A percentile compares a stretch with the other conserved stretches of the same genome.
Conservation (phyloP, 2,888 invertebrate genomes). For the Agrochola lychnidis region DNA sequence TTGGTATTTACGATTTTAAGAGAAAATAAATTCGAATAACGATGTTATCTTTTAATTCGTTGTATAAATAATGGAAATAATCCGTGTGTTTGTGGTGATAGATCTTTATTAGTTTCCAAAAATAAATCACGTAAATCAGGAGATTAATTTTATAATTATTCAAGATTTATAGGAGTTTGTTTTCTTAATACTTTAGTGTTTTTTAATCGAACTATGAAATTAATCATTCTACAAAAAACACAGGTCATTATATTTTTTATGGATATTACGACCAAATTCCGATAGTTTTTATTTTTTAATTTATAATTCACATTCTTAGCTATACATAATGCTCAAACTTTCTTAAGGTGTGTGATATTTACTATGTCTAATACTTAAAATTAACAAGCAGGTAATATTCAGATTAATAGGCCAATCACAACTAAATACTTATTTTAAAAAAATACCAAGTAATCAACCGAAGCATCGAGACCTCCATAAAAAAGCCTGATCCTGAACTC, state of each 20-base stretch:
- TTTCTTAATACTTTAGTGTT: conserved; percentile 35
- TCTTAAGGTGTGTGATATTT: not conserved
- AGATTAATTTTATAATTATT: conserved; percentile 53
- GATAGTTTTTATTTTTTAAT: not conserved
- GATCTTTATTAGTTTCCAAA: conserved; percentile 41
- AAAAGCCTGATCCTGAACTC: too few species aligned
- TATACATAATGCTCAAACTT: not conserved
- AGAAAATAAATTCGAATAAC: conserved; percentile 36
- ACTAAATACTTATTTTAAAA: too few species aligned
- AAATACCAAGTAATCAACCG: too few species aligned
- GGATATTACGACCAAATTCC: not conserved
- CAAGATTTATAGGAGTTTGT: conserved; percentile 40
- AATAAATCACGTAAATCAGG: conserved; percentile 52
- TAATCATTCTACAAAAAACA: conserved; percentile 31
- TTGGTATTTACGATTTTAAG: conserved; percentile 37
- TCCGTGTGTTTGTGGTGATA: conserved; percentile 20
- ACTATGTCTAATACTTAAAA: not conserved
- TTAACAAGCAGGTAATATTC: not conserved
- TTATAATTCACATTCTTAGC: not conserved
- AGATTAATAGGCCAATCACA: not conserved
- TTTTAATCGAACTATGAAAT: conserved; percentile 26
- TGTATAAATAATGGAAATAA: conserved; percentile 43
- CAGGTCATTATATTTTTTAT: not conserved
- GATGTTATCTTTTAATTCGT: conserved; percentile 58
- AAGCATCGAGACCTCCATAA: too few species aligned